Evolutionary conservation across 30 jellyfish, hydroid and myxozoan genomes (phyloP), one percentile per base, ranked within the genome.

Genomic region (Clytia hemisphaerica): DNA sequence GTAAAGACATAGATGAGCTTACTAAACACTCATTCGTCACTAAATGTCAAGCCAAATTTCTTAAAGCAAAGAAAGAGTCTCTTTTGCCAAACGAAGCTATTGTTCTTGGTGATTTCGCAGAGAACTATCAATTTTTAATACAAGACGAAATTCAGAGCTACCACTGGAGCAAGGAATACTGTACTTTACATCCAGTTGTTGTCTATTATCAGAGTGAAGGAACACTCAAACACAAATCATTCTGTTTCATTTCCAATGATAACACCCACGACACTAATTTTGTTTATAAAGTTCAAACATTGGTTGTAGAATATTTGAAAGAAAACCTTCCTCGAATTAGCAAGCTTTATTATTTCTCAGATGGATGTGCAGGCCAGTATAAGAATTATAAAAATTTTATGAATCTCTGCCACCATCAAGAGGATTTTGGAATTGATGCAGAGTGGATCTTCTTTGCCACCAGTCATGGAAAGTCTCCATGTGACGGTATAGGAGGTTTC

Each of bases 321-420:
- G 76, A 62, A 24, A 62, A 62, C 16, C 31, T 29, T 30, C 50
- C 79, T 21, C 33, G 71, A 65, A 15, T 76, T 9, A 49, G 45
- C 15, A 24, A 35, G 24, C 44, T 55, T 14, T 16, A 46, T 7
- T 77, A 67, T 78, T 84, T 84, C 70, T 61, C 93, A 2, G 95
- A 84, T 54, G 95, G 82, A 28, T 76, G 93, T 68, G 81, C 91
- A 45, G 85, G 87, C 55, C 94, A 77, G 78, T 84, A 84, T 61
- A 84, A 84, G 45, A 84, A 71, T 49, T 71, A 88, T 68, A 83
- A 45, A 53, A 42, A 83, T 33, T 48, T 83, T 15, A 22, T 31
- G 18, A 83, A 77, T 49, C 60, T 84, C n/a, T 77, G 95, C 58
- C 72, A 18, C 33, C 93, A 66, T 44, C 30, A 35, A 6, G 54